These are phyloP conservation scores for Batillaria attramentaria DNA, from an alignment of 1,140 invertebrate species.

Conservation along the genomic window DNA sequence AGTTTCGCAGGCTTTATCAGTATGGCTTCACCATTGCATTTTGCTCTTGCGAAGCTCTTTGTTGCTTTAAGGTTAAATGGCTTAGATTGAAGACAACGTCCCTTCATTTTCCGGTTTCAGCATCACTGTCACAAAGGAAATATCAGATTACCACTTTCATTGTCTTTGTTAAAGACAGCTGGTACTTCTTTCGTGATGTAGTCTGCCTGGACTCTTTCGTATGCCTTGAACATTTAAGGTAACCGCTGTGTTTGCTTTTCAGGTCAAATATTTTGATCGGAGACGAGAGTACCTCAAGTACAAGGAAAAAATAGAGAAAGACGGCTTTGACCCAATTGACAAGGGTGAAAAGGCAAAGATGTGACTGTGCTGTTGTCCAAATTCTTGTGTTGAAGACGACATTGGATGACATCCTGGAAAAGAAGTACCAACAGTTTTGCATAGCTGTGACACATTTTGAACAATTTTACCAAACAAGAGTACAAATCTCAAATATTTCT, in stretches of 20 bases:
- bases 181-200: not conserved
- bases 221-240: not conserved
- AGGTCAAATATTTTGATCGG: slow-evolving; percentile 94
- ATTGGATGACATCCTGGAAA: too few species aligned
- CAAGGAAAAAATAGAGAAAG: slow-evolving; percentile 88
- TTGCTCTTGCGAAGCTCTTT: too few species aligned
- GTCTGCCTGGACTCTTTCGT: not conserved
- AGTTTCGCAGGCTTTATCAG: too few species aligned
- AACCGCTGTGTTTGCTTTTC: slow-evolving; percentile 44
- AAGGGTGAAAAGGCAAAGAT: slow-evolving; percentile 12
- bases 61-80: too few species aligned
- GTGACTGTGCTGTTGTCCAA: too few species aligned
- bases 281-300: slow-evolving; percentile 90
- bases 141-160: not conserved
- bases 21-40: too few species aligned
- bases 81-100: too few species aligned
- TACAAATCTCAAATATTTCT: too few species aligned
- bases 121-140: not conserved
- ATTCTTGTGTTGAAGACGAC: too few species aligned
- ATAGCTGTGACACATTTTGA: too few species aligned
- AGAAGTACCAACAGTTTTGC: too few species aligned
- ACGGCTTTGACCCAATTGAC: slow-evolving; percentile 83
- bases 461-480: too few species aligned
- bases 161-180: not conserved
- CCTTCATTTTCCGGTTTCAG: not conserved